These are phyloP conservation scores for Zaprionus obscuricornis DNA, from an alignment of 2,888 invertebrate genomes.

Conservation along the genomic window DNA sequence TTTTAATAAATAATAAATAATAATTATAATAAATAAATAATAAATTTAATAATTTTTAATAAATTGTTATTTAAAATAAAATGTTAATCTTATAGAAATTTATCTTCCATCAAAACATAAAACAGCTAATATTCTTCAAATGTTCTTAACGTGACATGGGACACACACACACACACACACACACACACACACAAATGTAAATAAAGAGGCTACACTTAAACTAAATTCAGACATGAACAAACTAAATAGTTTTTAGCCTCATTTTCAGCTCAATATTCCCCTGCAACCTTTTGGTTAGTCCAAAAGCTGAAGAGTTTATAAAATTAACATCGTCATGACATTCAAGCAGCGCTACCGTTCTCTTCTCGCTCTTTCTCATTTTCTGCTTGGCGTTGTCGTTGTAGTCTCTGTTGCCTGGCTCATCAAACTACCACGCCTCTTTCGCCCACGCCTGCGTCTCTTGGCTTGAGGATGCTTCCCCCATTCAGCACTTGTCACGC, in stretches of 20 bases:
- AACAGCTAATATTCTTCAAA: no score
- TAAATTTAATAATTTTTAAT: no score
- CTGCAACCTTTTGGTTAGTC: conserved; percentile 15
- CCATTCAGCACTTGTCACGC: conserved; percentile 45
- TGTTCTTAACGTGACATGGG: no score
- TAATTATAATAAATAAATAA: no score
- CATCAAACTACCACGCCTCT: conserved; percentile 37
- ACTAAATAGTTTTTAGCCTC: conserved; percentile 23
- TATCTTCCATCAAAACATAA: no score
- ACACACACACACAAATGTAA: conserved; percentile 1
- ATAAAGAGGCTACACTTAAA: conserved; percentile 13
- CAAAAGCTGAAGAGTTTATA: conserved; percentile 70
- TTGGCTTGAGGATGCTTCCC: no score
- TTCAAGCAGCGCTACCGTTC: conserved; percentile 33
- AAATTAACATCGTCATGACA: conserved; percentile 77
- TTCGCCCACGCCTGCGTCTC: background rate
- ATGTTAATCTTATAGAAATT: no score
- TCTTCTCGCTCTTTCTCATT: no score
- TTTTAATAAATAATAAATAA: no score
- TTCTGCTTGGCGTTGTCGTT: conserved; percentile 24
- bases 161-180: conserved; percentile 28
- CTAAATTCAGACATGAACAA: conserved; percentile 33
- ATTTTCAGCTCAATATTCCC: conserved; percentile 15
- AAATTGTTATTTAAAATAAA: no score
- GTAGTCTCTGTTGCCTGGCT: conserved; percentile 41